Evolutionary conservation across 37 sponge, comb jelly and placozoan genomes (phyloP).

Genomic region (Beroe forskalii): DNA sequence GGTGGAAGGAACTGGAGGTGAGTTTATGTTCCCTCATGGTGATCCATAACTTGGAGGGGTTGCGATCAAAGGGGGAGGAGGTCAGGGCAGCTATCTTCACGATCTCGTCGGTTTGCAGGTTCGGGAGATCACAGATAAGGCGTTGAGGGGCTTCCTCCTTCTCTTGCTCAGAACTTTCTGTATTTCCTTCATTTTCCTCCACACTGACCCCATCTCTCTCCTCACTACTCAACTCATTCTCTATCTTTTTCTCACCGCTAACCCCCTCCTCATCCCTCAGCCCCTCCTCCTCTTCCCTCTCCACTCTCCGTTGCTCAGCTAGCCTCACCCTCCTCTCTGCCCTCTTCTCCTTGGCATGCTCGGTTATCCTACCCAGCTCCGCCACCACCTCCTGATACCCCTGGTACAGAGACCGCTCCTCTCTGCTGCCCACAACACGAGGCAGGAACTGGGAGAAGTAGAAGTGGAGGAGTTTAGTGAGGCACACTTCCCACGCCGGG

Average conservation of each 20-base stretch:
- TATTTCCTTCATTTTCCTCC: not conserved
- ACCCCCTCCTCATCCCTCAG: not conserved
- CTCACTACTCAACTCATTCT: not conserved
- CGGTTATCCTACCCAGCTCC: not conserved
- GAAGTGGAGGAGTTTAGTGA: conserved; percentile 13
- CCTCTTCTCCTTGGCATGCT: conserved; percentile 16
- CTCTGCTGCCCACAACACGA: not conserved
- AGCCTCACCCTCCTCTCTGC: conserved; percentile 9
- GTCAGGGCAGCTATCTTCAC: conserved; percentile 31
- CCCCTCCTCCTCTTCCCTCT: not conserved
- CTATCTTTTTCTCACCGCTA: not conserved
- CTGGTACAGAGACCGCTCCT: not conserved
- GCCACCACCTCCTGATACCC: not conserved
- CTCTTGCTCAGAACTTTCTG: not conserved
- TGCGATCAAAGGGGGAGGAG: not conserved
- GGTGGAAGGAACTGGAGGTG: conserved; percentile 45
- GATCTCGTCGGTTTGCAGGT: not conserved
- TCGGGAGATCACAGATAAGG: not conserved
- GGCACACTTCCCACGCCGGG: conserved; percentile 15
- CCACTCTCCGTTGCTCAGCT: not conserved
- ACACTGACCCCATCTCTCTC: not conserved
- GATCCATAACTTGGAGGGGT: not conserved
- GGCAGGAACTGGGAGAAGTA: conserved; percentile 58
- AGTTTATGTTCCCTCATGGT: conserved; percentile 20
- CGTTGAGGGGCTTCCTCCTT: not conserved